phyloP scores from a whole-genome alignment of 2,797 vertebrate genomes.

The Pangasius sanitwongsei region DNA sequence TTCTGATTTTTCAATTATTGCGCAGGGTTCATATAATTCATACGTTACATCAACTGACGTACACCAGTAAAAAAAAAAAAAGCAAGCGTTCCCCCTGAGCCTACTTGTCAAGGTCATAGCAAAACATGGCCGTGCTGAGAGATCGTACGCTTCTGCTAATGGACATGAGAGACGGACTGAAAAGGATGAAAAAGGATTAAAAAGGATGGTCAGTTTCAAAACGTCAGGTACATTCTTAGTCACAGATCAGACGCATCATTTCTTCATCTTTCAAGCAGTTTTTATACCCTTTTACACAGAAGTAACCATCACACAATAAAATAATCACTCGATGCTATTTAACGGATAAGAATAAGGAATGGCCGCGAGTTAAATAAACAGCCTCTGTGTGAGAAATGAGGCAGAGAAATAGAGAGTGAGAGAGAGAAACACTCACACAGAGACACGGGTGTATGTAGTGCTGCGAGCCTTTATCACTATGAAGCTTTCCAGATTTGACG shows the following conservation, averaged over 20 bases:
- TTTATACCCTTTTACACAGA: constrained; percentile 39
- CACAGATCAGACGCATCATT: constrained; percentile 21
- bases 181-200: neutral
- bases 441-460: neutral
- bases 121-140: neutral
- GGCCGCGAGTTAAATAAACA: neutral
- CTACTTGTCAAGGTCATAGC: neutral
- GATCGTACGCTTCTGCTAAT: neutral
- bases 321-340: neutral
- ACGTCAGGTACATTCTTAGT: constrained; percentile 8
- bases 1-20: neutral
- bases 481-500: constrained; percentile 1
- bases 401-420: neutral
- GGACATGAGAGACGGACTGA: neutral
- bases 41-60: neutral
- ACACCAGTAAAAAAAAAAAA: too few relatives aligned
- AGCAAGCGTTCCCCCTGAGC: neutral
- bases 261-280: constrained; percentile 10
- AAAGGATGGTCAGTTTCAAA: neutral
- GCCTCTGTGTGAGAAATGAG: neutral
- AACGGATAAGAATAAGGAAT: constrained; percentile 12
- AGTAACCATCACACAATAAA: constrained; percentile 42
- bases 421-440: neutral
- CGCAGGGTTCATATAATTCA: neutral
- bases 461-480: neutral